Evolutionary conservation across 2,888 invertebrate genomes (phyloP).

Genomic region (Lasioglossum marginatum): DNA sequence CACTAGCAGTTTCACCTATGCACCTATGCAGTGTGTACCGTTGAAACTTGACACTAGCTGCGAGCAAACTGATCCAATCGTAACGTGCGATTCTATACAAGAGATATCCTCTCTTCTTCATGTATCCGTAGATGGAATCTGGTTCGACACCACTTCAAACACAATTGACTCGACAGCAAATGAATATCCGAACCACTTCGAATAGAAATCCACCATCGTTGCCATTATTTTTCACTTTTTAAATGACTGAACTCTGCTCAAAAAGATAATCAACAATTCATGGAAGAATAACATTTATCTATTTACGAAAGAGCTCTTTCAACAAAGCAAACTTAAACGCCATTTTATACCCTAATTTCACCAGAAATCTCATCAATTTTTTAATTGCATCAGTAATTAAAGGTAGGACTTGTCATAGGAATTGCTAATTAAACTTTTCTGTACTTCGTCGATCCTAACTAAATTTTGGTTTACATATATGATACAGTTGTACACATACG

Average conservation of each 20-base stretch:
- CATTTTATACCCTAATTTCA: not conserved
- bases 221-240: not conserved
- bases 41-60: conserved; percentile 52
- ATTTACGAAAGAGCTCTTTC: not conserved
- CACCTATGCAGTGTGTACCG: not conserved
- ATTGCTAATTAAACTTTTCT: not conserved
- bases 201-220: not conserved
- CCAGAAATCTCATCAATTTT: not conserved
- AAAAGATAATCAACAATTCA: not conserved
- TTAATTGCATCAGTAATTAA: not conserved
- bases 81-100: conserved; percentile 38
- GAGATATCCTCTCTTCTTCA: conserved; percentile 20
- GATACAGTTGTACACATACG: not conserved
- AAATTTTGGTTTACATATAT: too few species aligned
- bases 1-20: conserved; percentile 34
- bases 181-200: not conserved
- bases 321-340: not conserved
- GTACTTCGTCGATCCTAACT: too few species aligned
- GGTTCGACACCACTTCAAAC: conserved; percentile 11
- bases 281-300: not conserved
- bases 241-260: not conserved
- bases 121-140: conserved; percentile 25
- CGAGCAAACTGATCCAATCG: conserved; percentile 26
- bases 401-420: too few species aligned
- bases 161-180: not conserved